A percentile compares a stretch with the other conserved stretches of the same genome.
phyloP scores from a whole-genome alignment of 2,113 vertebrate genomes.

The Naja naja region DNA sequence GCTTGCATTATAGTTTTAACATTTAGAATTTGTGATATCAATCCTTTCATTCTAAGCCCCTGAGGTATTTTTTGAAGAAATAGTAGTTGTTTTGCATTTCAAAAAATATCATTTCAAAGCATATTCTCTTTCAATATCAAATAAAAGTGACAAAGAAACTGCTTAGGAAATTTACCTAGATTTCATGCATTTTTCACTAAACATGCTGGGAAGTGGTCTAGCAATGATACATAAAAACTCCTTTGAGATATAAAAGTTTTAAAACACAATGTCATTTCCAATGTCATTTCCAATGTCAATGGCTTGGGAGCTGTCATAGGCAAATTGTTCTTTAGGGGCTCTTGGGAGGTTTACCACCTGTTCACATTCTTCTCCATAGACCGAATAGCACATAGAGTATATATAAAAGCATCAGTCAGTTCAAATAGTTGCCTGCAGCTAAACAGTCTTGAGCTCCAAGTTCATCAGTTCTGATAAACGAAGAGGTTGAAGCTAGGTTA shows the following conservation, averaged over 20 bases:
- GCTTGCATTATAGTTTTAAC: constrained; percentile 3
- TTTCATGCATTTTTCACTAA: constrained; percentile 33
- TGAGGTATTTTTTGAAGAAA: constrained; percentile 1
- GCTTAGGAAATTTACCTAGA: constrained; percentile 10
- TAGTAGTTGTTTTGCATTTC: neutral
- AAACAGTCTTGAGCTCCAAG: accelerated
- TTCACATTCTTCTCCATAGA: neutral
- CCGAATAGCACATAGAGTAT: neutral
- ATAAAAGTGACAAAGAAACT: constrained; percentile 17
- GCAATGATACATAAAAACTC: constrained; percentile 54
- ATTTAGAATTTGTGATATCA: constrained; percentile 39
- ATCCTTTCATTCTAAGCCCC: neutral
- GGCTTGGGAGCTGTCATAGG: neutral
- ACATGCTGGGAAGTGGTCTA: constrained; percentile 33
- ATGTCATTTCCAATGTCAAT: constrained; percentile 35
- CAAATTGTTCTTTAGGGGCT: constrained; percentile 6
- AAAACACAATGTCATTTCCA: constrained; percentile 48
- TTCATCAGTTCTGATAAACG: neutral
- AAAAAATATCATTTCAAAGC: constrained; percentile 6
- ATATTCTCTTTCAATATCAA: neutral
- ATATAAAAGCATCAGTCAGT: neutral
- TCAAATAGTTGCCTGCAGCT: neutral
- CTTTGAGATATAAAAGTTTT: constrained; percentile 33
- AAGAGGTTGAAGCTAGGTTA: accelerated
- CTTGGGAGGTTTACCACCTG: constrained; percentile 46